phyloP scores from a whole-genome alignment of 2,113 vertebrate genomes.

The Pionites leucogaster region DNA sequence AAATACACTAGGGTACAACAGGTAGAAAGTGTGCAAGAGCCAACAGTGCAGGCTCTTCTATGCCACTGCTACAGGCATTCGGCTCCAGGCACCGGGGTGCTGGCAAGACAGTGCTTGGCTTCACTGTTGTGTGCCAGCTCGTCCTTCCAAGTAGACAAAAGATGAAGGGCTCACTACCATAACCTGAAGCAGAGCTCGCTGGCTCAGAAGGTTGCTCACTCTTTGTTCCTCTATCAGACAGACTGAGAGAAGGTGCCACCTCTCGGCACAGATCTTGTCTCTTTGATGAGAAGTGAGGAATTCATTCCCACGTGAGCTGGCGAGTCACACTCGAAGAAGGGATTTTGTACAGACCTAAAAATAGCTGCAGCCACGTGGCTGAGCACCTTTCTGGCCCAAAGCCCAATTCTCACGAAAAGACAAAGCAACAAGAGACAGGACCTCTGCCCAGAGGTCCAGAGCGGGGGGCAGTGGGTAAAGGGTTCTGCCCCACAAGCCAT shows the following conservation, averaged over 20 bases:
- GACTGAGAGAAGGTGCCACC: background rate
- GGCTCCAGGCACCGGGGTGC: accelerated
- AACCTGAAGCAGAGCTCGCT: background rate
- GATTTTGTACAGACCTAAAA: background rate
- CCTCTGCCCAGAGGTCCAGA: background rate
- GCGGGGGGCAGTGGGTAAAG: background rate
- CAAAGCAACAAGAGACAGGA: background rate
- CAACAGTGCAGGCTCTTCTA: background rate
- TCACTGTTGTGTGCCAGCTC: background rate
- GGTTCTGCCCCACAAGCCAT: background rate
- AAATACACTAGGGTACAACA: background rate
- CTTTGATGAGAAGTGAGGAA: background rate
- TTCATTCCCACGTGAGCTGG: background rate
- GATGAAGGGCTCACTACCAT: background rate
- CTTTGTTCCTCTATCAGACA: background rate
- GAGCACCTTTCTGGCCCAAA: background rate
- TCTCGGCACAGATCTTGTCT: background rate
- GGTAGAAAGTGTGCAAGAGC: background rate
- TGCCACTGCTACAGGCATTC: background rate
- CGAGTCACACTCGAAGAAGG: background rate
- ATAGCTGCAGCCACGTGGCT: background rate
- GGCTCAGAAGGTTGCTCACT: too few species aligned
- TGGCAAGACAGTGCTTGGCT: background rate
- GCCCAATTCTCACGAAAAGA: background rate
- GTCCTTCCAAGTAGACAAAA: background rate